Conservation (phyloP, 2,113 vertebrate species). For the Martes martes region DNA sequence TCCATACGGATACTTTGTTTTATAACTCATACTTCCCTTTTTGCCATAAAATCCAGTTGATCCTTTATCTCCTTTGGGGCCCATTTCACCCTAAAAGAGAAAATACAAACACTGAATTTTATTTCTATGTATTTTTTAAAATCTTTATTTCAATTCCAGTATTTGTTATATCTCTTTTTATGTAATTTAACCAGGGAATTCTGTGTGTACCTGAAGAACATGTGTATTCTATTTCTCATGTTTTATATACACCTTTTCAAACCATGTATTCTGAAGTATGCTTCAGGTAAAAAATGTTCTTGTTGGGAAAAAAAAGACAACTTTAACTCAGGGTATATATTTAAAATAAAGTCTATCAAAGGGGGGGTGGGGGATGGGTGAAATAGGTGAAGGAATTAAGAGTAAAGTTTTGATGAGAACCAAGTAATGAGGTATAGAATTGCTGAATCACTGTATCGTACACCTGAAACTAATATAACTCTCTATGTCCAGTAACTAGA, state of each 20-base stretch:
- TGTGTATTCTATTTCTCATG: background rate
- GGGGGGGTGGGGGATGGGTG: background rate
- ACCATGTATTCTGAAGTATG: background rate
- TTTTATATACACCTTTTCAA: background rate
- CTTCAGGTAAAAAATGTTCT: background rate
- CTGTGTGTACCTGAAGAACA: background rate
- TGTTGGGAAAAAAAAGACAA: background rate
- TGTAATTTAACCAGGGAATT: background rate
- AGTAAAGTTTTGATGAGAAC: background rate
- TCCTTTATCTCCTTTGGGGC: constrained; percentile 88
- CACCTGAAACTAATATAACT: background rate
- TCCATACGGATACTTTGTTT: background rate
- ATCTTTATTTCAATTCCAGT: background rate
- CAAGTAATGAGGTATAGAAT: background rate
- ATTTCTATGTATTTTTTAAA: background rate
- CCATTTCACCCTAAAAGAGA: constrained; percentile 88
- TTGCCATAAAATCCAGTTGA: constrained; percentile 89
- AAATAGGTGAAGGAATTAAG: background rate
- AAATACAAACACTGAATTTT: constrained; percentile 46
- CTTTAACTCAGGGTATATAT: background rate
- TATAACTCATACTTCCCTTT: constrained; percentile 81
- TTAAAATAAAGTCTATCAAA: background rate
- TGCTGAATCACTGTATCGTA: background rate
- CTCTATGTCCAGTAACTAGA: background rate
- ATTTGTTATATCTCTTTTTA: background rate